These are phyloP conservation scores for Acrossocheilus wenchowensis DNA, from an alignment of 2,797 vertebrate genomes.

Conservation along the genomic window DNA sequence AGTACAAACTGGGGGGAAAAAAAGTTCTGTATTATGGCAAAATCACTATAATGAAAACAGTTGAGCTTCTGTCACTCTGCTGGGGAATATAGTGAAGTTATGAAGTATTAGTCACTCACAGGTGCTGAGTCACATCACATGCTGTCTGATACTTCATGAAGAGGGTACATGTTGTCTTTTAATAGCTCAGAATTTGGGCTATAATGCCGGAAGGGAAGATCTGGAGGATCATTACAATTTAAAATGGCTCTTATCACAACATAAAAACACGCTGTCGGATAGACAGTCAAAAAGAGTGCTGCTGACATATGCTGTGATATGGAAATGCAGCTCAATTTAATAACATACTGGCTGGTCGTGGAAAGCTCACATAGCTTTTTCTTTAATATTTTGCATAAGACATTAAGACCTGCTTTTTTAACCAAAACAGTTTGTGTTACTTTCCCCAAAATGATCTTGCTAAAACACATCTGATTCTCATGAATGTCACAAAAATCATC, in stretches of 20 bases:
- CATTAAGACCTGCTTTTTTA: not conserved
- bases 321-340: constrained; percentile 56
- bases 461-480: too few relatives aligned
- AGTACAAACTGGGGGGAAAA: not conserved
- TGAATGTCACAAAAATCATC: not conserved
- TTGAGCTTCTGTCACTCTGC: not conserved
- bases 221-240: constrained; percentile 76
- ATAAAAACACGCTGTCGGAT: constrained; percentile 61
- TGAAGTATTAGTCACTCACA: not conserved
- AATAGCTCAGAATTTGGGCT: constrained; percentile 65
- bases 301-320: constrained; percentile 57
- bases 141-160: constrained; percentile 47
- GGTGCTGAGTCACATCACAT: not conserved
- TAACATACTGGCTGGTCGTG: not conserved
- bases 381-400: not conserved
- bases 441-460: not conserved
- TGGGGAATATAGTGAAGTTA: not conserved
- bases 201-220: constrained; percentile 72
- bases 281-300: constrained; percentile 64
- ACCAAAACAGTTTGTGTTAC: not conserved
- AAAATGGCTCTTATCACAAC: constrained; percentile 75
- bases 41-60: not conserved
- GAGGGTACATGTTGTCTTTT: constrained; percentile 65
- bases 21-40: not conserved
- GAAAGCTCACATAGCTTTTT: not conserved